phyloP scores from a whole-genome alignment of 2,113 vertebrate genomes.

The Herpailurus yagouaroundi region DNA sequence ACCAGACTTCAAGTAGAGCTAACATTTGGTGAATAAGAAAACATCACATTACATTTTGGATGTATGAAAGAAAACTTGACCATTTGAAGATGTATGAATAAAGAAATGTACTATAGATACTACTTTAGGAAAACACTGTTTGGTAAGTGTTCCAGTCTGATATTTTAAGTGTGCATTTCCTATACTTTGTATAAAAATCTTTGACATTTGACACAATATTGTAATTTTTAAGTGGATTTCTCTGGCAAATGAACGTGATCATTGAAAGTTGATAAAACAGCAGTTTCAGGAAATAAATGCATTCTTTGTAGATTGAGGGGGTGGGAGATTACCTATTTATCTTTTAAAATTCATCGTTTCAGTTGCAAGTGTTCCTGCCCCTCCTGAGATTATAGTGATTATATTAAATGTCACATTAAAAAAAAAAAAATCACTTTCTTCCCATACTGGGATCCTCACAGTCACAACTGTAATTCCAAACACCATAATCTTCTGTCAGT shows the following conservation, averaged over 20 bases:
- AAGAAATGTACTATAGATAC: slow-evolving; percentile 77
- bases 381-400: slow-evolving; percentile 60
- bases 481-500: slow-evolving; percentile 7
- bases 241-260: slow-evolving; percentile 65
- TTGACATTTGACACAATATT: slow-evolving; percentile 72
- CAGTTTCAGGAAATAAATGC: slow-evolving; percentile 66
- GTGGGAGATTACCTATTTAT: slow-evolving; percentile 57
- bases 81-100: slow-evolving; percentile 70
- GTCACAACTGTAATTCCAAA: slow-evolving; percentile 27
- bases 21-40: slow-evolving; percentile 74
- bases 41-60: slow-evolving; percentile 71
- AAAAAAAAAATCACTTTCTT: slow-evolving; percentile 49
- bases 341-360: slow-evolving; percentile 64
- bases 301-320: slow-evolving; percentile 71
- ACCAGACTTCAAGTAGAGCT: slow-evolving; percentile 77
- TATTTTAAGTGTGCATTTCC: slow-evolving; percentile 57
- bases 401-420: slow-evolving; percentile 41
- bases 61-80: slow-evolving; percentile 77
- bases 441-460: slow-evolving; percentile 32
- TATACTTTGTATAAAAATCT: slow-evolving; percentile 69
- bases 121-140: slow-evolving; percentile 75
- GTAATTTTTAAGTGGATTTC: slow-evolving; percentile 75
- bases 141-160: slow-evolving; percentile 77
- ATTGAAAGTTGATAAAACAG: slow-evolving; percentile 54
- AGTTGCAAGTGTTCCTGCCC: slow-evolving; percentile 57